Percentiles rank a stretch among this genome's conserved stretches.
Conservation (phyloP, 2,888 invertebrate species). For the Diaphora mendica region DNA sequence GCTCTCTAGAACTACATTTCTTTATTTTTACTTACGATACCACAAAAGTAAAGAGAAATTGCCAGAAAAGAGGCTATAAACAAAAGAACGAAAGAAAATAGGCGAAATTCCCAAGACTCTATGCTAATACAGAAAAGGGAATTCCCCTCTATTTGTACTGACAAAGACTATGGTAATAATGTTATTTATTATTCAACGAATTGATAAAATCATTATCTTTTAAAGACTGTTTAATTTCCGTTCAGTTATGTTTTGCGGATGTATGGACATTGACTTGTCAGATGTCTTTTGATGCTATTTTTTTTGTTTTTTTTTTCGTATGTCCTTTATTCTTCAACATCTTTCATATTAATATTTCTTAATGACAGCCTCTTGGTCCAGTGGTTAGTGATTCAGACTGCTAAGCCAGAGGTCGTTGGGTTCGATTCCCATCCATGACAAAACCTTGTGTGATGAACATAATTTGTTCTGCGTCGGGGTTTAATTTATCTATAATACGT, state of each 20-base stretch:
- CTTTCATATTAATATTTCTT: no score
- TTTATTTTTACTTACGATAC: constrained; percentile 16
- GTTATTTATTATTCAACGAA: constrained; percentile 46
- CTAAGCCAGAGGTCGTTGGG: no score
- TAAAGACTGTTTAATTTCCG: constrained; percentile 17
- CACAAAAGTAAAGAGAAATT: constrained; percentile 34
- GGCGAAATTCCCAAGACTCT: constrained; percentile 37
- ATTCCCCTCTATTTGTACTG: constrained; percentile 41
- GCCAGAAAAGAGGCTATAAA: constrained; percentile 34
- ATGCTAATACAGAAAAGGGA: constrained; percentile 53
- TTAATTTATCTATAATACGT: no score
- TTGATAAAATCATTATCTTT: constrained; percentile 39
- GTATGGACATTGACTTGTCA: background rate
- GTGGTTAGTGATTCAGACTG: no score
- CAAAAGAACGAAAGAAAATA: constrained; percentile 33
- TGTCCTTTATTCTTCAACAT: background rate
- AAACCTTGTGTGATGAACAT: no score
- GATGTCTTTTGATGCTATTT: background rate
- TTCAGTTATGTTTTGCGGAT: background rate
- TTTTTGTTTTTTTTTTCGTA: background rate
- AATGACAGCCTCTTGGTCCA: no score
- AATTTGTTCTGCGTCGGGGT: no score
- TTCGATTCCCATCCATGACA: no score
- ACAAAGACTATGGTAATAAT: constrained; percentile 54
- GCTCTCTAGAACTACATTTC: no score